Evolutionary conservation across 2,113 vertebrate species (phyloP).

Genomic region (Gallinago media): DNA sequence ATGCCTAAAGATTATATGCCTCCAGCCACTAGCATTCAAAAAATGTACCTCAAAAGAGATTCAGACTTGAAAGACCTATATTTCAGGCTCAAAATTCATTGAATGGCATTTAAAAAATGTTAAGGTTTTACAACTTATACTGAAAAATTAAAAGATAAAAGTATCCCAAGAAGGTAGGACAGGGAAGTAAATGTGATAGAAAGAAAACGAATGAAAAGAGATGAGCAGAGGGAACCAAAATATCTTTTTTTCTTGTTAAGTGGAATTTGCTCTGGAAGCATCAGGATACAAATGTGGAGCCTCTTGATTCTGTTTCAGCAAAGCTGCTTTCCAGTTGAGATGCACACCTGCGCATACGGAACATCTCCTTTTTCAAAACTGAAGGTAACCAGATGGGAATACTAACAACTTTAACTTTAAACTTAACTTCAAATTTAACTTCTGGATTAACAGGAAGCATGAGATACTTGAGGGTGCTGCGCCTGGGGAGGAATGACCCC

Average conservation of each 20-base stretch:
- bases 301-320: neutral
- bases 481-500: no score
- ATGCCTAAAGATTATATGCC: neutral
- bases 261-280: neutral
- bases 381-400: neutral
- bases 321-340: neutral
- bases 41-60: neutral
- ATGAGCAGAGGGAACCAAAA: neutral
- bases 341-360: neutral
- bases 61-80: neutral
- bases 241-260: neutral
- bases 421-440: neutral
- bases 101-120: neutral
- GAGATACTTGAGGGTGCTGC: neutral
- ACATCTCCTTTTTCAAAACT: neutral
- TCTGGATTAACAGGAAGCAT: neutral
- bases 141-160: neutral
- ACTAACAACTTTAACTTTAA: neutral
- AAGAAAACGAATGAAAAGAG: neutral
- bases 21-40: neutral
- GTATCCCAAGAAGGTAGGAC: neutral
- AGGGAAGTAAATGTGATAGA: neutral
- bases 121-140: neutral
- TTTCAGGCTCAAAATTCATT: neutral
- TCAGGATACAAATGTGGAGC: neutral